phyloP scores from a whole-genome alignment of 2,113 vertebrate species.

The Rhinopomastus cyanomelas region DNA sequence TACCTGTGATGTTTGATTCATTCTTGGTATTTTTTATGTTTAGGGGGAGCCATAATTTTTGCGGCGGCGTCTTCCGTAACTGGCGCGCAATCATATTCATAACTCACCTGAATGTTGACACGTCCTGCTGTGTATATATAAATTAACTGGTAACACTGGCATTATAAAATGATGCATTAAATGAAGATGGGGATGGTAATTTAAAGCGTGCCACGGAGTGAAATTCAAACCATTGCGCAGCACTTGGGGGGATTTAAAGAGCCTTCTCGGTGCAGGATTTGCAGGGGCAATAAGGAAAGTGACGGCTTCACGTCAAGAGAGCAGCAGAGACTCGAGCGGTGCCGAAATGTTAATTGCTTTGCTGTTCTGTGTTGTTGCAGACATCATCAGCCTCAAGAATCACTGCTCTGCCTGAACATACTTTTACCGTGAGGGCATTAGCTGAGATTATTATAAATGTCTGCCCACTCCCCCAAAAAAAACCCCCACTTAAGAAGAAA shows the following conservation, averaged over 20 bases:
- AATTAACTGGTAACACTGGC: slow-evolving; percentile 67
- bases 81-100: slow-evolving; percentile 59
- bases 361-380: slow-evolving; percentile 44
- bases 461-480: not conserved
- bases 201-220: slow-evolving; percentile 65
- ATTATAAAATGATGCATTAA: slow-evolving; percentile 71
- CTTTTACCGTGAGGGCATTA: not conserved
- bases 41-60: slow-evolving; percentile 71
- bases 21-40: slow-evolving; percentile 69
- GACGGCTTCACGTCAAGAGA: slow-evolving; percentile 47
- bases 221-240: slow-evolving; percentile 67
- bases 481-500: not conserved
- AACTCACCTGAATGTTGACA: slow-evolving; percentile 72
- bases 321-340: slow-evolving; percentile 22
- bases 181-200: slow-evolving; percentile 66
- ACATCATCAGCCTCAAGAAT: slow-evolving; percentile 45
- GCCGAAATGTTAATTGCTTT: slow-evolving; percentile 58
- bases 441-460: slow-evolving; percentile 12
- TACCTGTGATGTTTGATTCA: slow-evolving; percentile 67
- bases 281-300: slow-evolving; percentile 52
- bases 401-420: slow-evolving; percentile 13
- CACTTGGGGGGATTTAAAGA: slow-evolving; percentile 33
- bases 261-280: slow-evolving; percentile 33
- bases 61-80: slow-evolving; percentile 67
- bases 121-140: slow-evolving; percentile 62